Conservation (phyloP, 2,113 vertebrate species). For the Gobio gobio region DNA sequence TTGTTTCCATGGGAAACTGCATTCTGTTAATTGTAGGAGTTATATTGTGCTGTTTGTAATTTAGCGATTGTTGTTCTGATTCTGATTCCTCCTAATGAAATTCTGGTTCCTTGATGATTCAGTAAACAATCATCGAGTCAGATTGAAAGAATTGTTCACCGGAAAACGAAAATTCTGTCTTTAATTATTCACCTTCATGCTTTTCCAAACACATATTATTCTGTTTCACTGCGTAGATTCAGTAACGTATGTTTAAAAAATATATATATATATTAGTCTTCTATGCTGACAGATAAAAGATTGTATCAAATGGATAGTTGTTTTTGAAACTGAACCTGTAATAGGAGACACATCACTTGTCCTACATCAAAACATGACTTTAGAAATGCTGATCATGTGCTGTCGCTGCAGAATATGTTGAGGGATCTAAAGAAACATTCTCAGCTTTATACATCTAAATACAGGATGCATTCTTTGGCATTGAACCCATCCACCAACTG, state of each 20-base stretch:
- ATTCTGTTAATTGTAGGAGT: neutral
- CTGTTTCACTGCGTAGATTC: neutral
- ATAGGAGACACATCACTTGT: conserved; percentile 23
- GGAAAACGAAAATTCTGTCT: neutral
- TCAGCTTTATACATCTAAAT: neutral
- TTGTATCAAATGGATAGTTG: neutral
- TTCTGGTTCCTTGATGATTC: neutral
- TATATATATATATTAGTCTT: neutral
- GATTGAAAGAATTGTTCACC: neutral
- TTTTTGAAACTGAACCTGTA: conserved; percentile 10
- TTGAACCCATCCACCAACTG: neutral
- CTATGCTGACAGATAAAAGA: neutral
- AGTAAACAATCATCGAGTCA: neutral
- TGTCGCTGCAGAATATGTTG: conserved; percentile 28
- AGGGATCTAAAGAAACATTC: conserved; percentile 24
- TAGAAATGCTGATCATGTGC: conserved; percentile 25
- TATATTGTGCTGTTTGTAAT: neutral
- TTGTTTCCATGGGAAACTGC: neutral
- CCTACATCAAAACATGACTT: conserved; percentile 28
- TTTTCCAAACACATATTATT: neutral
- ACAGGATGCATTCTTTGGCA: neutral
- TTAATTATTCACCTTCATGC: neutral
- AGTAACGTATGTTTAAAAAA: neutral
- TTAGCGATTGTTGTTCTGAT: neutral
- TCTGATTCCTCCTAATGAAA: neutral